These are phyloP conservation scores for Channallabes apus DNA, from an alignment of 2,797 vertebrate species.

Conservation along the genomic window DNA sequence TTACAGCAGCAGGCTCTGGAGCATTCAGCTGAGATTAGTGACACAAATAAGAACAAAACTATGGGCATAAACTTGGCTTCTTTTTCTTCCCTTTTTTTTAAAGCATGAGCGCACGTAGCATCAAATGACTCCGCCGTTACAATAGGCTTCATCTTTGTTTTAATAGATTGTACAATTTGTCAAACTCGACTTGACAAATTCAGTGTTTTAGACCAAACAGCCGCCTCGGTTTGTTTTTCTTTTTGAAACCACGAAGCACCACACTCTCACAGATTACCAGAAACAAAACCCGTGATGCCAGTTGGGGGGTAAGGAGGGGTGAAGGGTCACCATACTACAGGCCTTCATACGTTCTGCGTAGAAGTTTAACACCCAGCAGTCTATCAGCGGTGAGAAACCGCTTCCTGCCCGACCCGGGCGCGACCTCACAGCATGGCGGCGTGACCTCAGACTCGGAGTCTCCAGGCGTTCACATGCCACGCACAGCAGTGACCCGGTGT, in stretches of 20 bases:
- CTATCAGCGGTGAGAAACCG: constrained; percentile 64
- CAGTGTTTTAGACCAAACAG: neutral
- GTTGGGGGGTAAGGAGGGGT: constrained; percentile 57
- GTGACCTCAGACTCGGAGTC: constrained; percentile 51
- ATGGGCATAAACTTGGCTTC: too few species aligned
- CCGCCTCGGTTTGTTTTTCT: constrained; percentile 6
- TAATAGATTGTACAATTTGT: neutral
- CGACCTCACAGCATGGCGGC: constrained; percentile 12
- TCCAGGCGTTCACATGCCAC: constrained; percentile 47
- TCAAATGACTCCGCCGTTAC: neutral
- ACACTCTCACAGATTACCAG: constrained; percentile 70
- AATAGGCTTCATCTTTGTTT: neutral
- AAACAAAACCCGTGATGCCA: constrained; percentile 76
- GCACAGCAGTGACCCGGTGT: constrained; percentile 13
- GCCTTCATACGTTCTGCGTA: constrained; percentile 71
- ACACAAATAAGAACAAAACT: neutral
- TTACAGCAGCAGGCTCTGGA: neutral
- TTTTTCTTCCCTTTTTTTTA: too few species aligned
- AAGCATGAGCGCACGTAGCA: too few species aligned
- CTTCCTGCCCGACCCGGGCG: constrained; percentile 60
- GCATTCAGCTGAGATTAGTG: neutral
- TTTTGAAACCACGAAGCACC: constrained; percentile 9
- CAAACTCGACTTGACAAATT: neutral
- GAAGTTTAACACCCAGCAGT: constrained; percentile 70
- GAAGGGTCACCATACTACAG: constrained; percentile 44